Conservation (phyloP, 2,797 vertebrate species). For the Enteromius radiatus region DNA sequence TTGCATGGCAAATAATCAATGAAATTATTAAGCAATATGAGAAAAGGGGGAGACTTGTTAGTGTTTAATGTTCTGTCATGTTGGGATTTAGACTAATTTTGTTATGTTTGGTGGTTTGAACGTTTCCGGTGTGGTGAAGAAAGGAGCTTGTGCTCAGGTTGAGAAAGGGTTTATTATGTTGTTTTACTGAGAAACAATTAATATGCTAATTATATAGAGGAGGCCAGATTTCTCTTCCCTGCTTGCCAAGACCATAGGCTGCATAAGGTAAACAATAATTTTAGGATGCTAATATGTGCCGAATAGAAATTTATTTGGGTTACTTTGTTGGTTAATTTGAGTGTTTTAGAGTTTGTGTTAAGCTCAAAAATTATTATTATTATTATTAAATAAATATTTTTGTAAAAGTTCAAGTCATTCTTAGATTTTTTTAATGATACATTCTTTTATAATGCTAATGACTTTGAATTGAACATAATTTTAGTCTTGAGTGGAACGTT, state of each 20-base stretch:
- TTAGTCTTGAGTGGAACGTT: not conserved
- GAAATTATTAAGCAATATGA: not conserved
- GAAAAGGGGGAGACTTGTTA: not conserved
- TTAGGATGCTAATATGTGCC: not conserved
- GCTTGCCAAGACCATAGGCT: not conserved
- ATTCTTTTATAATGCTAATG: not conserved
- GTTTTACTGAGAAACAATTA: constrained; percentile 9
- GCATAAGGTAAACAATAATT: not conserved
- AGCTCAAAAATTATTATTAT: not conserved
- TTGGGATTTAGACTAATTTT: constrained; percentile 6
- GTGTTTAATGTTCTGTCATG: constrained; percentile 12
- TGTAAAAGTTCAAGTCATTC: not conserved
- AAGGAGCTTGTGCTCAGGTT: constrained; percentile 8
- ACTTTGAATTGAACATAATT: not conserved
- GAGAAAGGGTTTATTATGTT: constrained; percentile 3
- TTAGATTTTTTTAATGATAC: not conserved
- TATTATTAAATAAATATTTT: not conserved
- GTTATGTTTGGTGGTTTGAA: constrained; percentile 4
- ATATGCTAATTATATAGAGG: constrained; percentile 21
- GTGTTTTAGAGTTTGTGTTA: no score
- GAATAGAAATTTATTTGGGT: not conserved
- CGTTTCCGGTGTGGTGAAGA: constrained; percentile 6
- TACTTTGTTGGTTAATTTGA: not conserved
- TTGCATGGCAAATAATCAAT: not conserved
- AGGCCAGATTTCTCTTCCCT: constrained; percentile 13